Base-by-base conservation (phyloP, 2,797 vertebrate species). In the Coracias cyanogaster region DNA sequence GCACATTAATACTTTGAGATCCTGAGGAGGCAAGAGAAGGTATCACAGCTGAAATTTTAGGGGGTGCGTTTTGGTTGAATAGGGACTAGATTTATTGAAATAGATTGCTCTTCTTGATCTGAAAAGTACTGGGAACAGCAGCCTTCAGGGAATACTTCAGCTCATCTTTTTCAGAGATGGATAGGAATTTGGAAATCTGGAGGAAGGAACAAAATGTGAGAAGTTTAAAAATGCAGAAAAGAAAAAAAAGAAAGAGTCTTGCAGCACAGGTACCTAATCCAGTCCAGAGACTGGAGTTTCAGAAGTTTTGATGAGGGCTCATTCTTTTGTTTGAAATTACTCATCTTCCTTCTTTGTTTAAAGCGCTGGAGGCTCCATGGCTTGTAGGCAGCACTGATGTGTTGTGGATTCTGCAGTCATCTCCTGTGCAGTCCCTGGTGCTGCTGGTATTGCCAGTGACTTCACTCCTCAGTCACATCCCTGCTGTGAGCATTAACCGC, bases 251-350 rank as follows among this genome's bases (percentile, higher is more conserved):
- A 67, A 11, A 55, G 37, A 71, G 51, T 35, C 52, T 64, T 80
- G 7, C 16, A 73, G n/a, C 60, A 54, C 45, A 62, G 61, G 28
- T 87, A 33, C 37, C n/a, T 91, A n/a, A 85, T 77, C 62, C 52
- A 86, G 49, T 45, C 46, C 26, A 52, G 64, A 52, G 65, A 45
- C 31, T 26, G 60, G 12, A 52, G n/a, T 67, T 86, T 73, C 85
- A 90, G 72, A 93, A 87, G 55, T 93, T 89, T 87, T 87, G 82
- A 74, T 15, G 52, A 74, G 43, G 57, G 55, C 85, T 96, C 61
- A 80, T 85, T 93, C 91, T 94, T 94, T 74, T 96, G 79, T 91
- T 67, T 94, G 89, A 61, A 71, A 93, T 95, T 86, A 87, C 85
- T 97, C 93, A 94, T 74, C 51, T 69, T 82, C 35, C 19, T 83